Evolutionary conservation across 2,888 invertebrate species (phyloP).

Genomic region (Parelbella ahira): DNA sequence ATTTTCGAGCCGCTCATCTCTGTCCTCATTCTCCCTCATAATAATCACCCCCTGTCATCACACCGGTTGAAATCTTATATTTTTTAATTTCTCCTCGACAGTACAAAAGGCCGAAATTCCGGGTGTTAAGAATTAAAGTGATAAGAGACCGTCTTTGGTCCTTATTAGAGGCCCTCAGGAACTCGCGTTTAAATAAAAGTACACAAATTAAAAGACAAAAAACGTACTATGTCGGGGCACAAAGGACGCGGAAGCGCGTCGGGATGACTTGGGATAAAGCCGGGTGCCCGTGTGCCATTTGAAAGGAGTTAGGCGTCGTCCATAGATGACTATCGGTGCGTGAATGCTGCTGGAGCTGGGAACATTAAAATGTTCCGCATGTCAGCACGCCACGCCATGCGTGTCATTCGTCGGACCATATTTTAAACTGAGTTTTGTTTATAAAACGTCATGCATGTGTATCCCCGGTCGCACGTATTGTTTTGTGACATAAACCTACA

Average conservation of each 20-base stretch:
- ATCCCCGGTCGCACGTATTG: not conserved
- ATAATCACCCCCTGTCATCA: slow-evolving; percentile 61
- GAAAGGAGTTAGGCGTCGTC: slow-evolving; percentile 54
- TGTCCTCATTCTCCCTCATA: slow-evolving; percentile 54
- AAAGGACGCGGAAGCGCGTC: slow-evolving; percentile 36
- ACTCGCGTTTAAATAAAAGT: slow-evolving; percentile 37
- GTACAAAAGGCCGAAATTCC: slow-evolving; percentile 40
- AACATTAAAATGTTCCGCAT: slow-evolving; percentile 72
- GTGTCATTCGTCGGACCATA: slow-evolving; percentile 55
- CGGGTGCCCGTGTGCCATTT: slow-evolving; percentile 45
- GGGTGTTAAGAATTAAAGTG: slow-evolving; percentile 49
- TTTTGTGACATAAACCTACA: slow-evolving; percentile 27
- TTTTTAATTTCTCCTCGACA: slow-evolving; percentile 50
- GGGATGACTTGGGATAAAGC: slow-evolving; percentile 48
- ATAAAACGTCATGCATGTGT: slow-evolving; percentile 50
- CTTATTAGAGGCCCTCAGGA: slow-evolving; percentile 59
- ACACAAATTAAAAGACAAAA: slow-evolving; percentile 38
- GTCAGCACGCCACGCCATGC: slow-evolving; percentile 54
- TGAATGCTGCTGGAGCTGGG: slow-evolving; percentile 38
- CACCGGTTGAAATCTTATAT: slow-evolving; percentile 50
- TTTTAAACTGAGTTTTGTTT: slow-evolving; percentile 62
- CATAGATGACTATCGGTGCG: slow-evolving; percentile 48
- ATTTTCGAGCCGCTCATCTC: slow-evolving; percentile 52
- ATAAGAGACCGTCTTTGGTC: slow-evolving; percentile 48
- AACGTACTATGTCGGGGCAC: slow-evolving; percentile 33